These are phyloP conservation scores for Notarius quadriscutis DNA, from an alignment of 2,113 vertebrate species.

Conservation along the genomic window DNA sequence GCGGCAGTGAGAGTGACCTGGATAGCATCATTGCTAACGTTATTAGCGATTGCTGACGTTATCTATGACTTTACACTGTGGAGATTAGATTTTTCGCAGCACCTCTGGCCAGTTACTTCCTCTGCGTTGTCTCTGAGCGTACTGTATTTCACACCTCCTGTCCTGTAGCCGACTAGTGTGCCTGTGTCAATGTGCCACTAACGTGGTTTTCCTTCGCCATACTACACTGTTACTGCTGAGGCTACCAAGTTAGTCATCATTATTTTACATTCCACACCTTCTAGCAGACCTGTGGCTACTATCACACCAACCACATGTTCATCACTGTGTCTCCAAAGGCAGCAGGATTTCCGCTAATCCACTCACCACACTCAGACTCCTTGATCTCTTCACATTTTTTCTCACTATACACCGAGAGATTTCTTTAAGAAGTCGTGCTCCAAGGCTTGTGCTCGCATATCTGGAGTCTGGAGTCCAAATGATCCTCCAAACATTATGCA, in stretches of 20 bases:
- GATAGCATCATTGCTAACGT: background rate
- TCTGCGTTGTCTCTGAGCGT: background rate
- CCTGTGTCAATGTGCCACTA: too few relatives aligned
- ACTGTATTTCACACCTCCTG: background rate
- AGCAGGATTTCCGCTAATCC: background rate
- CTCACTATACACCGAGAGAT: background rate
- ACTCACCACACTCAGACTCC: background rate
- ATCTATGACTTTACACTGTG: background rate
- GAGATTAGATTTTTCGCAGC: background rate
- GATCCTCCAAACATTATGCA: background rate
- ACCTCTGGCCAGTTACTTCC: too few relatives aligned
- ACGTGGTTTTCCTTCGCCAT: too few relatives aligned
- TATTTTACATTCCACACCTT: too few relatives aligned
- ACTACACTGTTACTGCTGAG: too few relatives aligned
- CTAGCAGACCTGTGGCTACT: too few relatives aligned
- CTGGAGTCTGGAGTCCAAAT: background rate
- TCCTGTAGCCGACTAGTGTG: background rate
- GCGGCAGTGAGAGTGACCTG: background rate
- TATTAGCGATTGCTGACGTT: background rate
- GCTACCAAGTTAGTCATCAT: too few relatives aligned
- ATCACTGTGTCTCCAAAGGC: background rate
- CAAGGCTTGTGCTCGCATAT: background rate
- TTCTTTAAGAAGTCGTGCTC: background rate
- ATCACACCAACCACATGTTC: too few relatives aligned
- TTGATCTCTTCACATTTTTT: too few relatives aligned